Evolutionary conservation across 2,113 vertebrate genomes (phyloP).

Genomic region (Cyrtonyx montezumae): DNA sequence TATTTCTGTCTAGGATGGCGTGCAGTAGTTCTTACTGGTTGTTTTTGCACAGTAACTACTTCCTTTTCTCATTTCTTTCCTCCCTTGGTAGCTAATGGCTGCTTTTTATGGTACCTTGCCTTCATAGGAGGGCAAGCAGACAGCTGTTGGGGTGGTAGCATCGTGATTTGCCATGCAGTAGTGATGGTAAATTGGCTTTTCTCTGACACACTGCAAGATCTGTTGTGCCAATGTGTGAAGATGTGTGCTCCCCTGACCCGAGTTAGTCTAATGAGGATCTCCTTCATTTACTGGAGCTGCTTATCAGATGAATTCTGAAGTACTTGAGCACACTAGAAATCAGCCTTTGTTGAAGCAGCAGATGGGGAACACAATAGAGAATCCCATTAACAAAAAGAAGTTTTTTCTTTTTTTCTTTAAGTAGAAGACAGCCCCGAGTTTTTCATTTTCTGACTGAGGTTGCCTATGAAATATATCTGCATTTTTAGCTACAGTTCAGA

Average conservation of each 20-base stretch:
- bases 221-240: background rate
- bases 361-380: background rate
- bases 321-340: background rate
- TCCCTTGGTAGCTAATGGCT: background rate
- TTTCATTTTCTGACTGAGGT: background rate
- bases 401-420: background rate
- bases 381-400: background rate
- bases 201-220: background rate
- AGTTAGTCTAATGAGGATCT: background rate
- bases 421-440: background rate
- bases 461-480: background rate
- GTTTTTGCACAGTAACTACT: background rate
- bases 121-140: background rate
- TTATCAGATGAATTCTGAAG: background rate
- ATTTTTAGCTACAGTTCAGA: slow-evolving; percentile 7
- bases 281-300: background rate
- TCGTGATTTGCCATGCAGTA: background rate
- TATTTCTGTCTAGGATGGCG: background rate
- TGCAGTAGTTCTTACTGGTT: background rate
- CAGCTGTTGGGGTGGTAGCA: fast-evolving
- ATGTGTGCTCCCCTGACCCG: background rate
- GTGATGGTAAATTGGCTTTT: background rate
- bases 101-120: background rate
- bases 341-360: background rate
- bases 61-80: background rate